These are phyloP conservation scores for Hydriomena furcata DNA, from an alignment of 2,888 invertebrate species.

Conservation along the genomic window DNA sequence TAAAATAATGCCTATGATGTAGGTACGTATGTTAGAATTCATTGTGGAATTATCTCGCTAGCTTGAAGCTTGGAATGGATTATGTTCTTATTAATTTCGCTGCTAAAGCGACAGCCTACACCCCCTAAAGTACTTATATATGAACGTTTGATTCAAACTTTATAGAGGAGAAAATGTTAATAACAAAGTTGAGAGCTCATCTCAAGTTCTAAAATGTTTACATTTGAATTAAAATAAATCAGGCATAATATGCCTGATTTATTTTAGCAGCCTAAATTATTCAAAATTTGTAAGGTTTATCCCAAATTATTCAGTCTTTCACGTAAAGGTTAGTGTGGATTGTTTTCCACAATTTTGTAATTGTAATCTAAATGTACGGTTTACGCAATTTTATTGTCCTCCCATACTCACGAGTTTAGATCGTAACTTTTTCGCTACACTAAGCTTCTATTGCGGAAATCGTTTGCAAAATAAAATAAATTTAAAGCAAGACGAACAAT, in stretches of 20 bases:
- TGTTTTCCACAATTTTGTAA: too few relatives aligned
- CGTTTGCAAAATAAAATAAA: neutral
- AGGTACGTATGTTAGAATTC: slow-evolving; percentile 28
- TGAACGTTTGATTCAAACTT: slow-evolving; percentile 17
- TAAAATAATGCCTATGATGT: slow-evolving; percentile 20
- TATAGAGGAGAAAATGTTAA: slow-evolving; percentile 11
- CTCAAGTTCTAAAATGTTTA: slow-evolving; percentile 6
- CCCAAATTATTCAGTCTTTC: too few relatives aligned
- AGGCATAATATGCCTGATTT: neutral
- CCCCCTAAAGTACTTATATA: slow-evolving; percentile 15
- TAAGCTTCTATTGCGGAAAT: neutral
- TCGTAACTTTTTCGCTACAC: neutral
- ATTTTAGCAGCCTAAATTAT: too few relatives aligned
- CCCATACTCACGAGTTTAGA: too few relatives aligned
- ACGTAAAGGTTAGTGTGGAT: too few relatives aligned
- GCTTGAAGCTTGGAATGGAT: slow-evolving; percentile 28
- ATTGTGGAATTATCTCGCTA: slow-evolving; percentile 30
- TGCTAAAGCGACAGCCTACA: slow-evolving; percentile 11
- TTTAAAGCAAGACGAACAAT: neutral
- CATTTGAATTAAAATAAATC: neutral
- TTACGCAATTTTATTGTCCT: too few relatives aligned
- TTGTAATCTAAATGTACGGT: too few relatives aligned
- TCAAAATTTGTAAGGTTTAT: too few relatives aligned
- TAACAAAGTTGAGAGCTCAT: slow-evolving; percentile 15
- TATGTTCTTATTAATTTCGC: slow-evolving; percentile 29